Base-by-base conservation (phyloP, 2,113 vertebrate species). In the Entelurus aequoreus region DNA sequence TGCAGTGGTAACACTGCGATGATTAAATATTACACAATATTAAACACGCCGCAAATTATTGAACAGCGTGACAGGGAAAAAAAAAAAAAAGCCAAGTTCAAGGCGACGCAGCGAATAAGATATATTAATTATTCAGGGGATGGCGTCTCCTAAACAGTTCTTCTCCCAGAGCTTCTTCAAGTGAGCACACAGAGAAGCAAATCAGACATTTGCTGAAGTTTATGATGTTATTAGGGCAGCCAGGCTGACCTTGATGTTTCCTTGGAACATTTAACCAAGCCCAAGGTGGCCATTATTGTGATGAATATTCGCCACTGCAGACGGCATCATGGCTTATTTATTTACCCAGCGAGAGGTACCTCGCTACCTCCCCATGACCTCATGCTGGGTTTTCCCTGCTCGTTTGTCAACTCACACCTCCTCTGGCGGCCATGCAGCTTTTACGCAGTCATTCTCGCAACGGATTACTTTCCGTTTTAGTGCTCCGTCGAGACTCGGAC, bases 261-360 rank as follows among this genome's bases (percentile, higher is more conserved):
- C 85, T 89, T 87, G 89, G 85, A 90, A 90, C 87, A 88, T 88
- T 92, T 90, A 88, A 89, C 86, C 83, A 88, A 90, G 86, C 89
- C 89, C 90, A 89, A 87, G 88, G 88, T 90, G 86, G 78, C 88
- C 76, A 90, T 91, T 90, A 91, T 78, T 73, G 71, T 90, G 88
- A 88, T 90, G 82, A 89, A 90, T 91, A 84, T 87, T 86, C 72
- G 62, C 64, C 78, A 53, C 56, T 60, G 68, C 85, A 82, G 84
- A 87, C 87, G 85, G 78, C 74, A 70, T 69, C 68, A 49, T 61
- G 78, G 86, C 86, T 89, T 90, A 83, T 90, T 90, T 90, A 90
- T 91, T 90, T 90, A 88, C 86, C 57, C 84, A 84, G 82, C 62
- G 54, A 81, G 84, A 78, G 85, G 84, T 85, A 78, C 72, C 81